Percentiles rank a stretch among this genome's conserved stretches.
Conservation (phyloP, 2,113 vertebrate species). For the Coracopsis vasa region DNA sequence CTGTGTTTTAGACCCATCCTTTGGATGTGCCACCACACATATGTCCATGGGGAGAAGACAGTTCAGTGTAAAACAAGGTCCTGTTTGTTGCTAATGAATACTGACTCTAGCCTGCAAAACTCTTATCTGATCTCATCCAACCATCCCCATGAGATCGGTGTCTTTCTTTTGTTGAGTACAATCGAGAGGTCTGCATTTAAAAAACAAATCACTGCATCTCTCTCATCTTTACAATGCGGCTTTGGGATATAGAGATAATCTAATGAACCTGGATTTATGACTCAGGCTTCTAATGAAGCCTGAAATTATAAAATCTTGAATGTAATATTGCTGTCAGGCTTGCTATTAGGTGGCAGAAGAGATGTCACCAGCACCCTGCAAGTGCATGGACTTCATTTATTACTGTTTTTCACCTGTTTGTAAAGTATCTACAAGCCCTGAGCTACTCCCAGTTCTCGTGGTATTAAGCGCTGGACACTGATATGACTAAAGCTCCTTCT, state of each 20-base stretch:
- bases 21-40: not conserved
- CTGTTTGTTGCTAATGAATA: not conserved
- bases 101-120: not conserved
- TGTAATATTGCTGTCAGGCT: not conserved
- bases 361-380: not conserved
- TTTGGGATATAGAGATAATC: not conserved
- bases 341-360: not conserved
- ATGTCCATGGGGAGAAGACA: not conserved
- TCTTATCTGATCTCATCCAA: not conserved
- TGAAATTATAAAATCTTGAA: not conserved
- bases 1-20: not conserved
- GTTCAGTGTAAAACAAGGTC: not conserved
- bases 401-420: not conserved
- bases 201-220: not conserved
- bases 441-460: not conserved
- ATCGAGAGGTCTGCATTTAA: not conserved
- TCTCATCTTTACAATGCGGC: not conserved
- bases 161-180: not conserved
- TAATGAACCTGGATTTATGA: not conserved
- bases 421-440: not conserved
- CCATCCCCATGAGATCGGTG: not conserved
- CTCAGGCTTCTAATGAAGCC: not conserved
- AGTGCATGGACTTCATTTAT: rapidly evolving
- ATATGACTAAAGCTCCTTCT: not conserved
- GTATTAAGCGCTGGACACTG: not conserved